phyloP scores from a whole-genome alignment of 1,140 invertebrate species.

The Ephestia elutella region DNA sequence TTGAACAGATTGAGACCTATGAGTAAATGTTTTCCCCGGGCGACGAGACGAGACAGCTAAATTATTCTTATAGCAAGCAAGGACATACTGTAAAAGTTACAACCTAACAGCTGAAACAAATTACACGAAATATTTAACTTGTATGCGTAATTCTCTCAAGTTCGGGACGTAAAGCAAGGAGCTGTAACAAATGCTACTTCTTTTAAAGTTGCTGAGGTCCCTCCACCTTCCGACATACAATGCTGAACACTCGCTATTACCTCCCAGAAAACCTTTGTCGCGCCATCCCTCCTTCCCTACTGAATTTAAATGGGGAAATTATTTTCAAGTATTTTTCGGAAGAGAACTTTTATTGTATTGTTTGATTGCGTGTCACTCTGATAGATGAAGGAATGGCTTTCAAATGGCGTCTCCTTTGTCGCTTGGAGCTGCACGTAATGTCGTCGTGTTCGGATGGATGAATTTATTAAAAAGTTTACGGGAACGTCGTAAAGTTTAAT shows the following conservation, averaged over 20 bases:
- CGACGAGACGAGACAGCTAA: too few species aligned
- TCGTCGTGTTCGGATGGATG: slow-evolving; percentile 53
- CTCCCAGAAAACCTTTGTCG: slow-evolving; percentile 55
- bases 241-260: slow-evolving; percentile 51
- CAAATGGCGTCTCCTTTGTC: slow-evolving; percentile 60
- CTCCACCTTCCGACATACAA: slow-evolving; percentile 25
- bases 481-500: slow-evolving; percentile 57
- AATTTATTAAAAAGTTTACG: slow-evolving; percentile 72
- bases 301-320: slow-evolving; percentile 73
- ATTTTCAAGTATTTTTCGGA: slow-evolving; percentile 72
- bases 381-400: slow-evolving; percentile 66
- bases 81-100: not conserved
- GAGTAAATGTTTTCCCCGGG: too few species aligned
- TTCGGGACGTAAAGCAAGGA: slow-evolving; percentile 13
- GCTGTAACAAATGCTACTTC: slow-evolving; percentile 15
- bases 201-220: slow-evolving; percentile 15
- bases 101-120: slow-evolving; percentile 6
- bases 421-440: slow-evolving; percentile 54
- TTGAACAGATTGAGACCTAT: too few species aligned
- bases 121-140: slow-evolving; percentile 12
- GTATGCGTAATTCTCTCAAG: slow-evolving; percentile 13
- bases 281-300: slow-evolving; percentile 42
- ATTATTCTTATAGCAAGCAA: too few species aligned
- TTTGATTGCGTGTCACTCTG: slow-evolving; percentile 72
- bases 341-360: slow-evolving; percentile 73